Evolutionary conservation across 2,888 invertebrate species (phyloP), one percentile per base, ranked within the genome.

Genomic region (Diadegma fenestrale): DNA sequence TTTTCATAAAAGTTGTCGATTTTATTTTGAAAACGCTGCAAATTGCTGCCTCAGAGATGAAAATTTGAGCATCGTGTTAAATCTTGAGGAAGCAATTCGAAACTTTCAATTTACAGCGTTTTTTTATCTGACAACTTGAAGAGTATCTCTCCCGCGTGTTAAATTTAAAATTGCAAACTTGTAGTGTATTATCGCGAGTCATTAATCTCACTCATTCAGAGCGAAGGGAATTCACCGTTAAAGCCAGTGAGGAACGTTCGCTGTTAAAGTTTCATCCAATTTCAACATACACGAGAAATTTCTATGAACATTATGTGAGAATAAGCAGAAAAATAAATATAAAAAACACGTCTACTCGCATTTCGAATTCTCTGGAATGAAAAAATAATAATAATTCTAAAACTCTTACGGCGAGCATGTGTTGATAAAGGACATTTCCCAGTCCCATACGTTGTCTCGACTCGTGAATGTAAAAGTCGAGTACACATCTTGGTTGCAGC

Each of bases 381-480:
- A 26, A 54, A 2, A 54, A 10, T 22, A 54, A 54, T 8, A 75
- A 69, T 19, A 51, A 19, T 84, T 69, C 33, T 22, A 8, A 22
- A 37, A 71, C 51, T 91, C 94, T 94, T 94, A 98, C 98, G 93
- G 95, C 91, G n/a, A 98, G 94, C 98, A 99, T 98, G 91, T 96
- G 95, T 88, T 99, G 97, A 94, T 98, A 99, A 17, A 99, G 95
- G 83, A 95, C 94, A 90, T 96, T 97, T 3, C 99, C 99, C 92
- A 96, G 95, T 2, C 99, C 99, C 92, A 95, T 95, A 79, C 99
- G 96, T 94, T 99, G 99, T 68, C 96, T 95, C 2, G 97, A 96
- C 92, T 97, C 97, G 91, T 97, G 96, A 33, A 99, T 96, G 94
- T 97, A 99, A 95, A 99, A 99, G 94, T 99, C 99, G 71, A 99